Conservation (phyloP, 2,888 invertebrate species). For the Drosophila sordidula region DNA sequence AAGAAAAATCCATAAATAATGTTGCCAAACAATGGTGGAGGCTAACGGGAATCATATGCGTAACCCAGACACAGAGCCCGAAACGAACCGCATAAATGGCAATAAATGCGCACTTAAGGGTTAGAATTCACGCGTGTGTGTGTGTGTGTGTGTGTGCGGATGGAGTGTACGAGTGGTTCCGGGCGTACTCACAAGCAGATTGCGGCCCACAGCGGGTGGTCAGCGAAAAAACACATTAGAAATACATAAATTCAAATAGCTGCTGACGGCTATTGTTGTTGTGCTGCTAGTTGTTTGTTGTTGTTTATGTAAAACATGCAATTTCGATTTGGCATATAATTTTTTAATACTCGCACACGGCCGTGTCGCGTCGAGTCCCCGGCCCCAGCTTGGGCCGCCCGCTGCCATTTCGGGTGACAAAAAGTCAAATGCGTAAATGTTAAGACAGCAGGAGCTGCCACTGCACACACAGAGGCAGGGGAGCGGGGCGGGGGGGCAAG, state of each 20-base stretch:
- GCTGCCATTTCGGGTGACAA: constrained; percentile 79
- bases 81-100: constrained; percentile 79
- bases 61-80: constrained; percentile 62
- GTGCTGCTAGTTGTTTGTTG: constrained; percentile 46
- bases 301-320: constrained; percentile 81
- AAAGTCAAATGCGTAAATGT: constrained; percentile 78
- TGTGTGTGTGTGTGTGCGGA: constrained; percentile 4
- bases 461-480: not conserved
- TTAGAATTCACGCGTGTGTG: constrained; percentile 48
- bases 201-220: constrained; percentile 60
- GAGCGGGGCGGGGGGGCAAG: not conserved
- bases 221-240: constrained; percentile 62
- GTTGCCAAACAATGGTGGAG: constrained; percentile 45
- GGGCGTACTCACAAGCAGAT: constrained; percentile 48
- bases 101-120: constrained; percentile 80
- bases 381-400: constrained; percentile 52
- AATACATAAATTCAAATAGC: constrained; percentile 62
- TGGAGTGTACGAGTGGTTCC: constrained; percentile 21
- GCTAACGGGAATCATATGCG: constrained; percentile 60
- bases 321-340: constrained; percentile 82
- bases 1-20: constrained; percentile 73
- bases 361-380: constrained; percentile 13
- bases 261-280: constrained; percentile 41
- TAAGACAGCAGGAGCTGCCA: constrained; percentile 62
- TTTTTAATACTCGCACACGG: constrained; percentile 67